Base-by-base conservation (phyloP, 2,888 invertebrate genomes). In the Tribolium freemani region DNA sequence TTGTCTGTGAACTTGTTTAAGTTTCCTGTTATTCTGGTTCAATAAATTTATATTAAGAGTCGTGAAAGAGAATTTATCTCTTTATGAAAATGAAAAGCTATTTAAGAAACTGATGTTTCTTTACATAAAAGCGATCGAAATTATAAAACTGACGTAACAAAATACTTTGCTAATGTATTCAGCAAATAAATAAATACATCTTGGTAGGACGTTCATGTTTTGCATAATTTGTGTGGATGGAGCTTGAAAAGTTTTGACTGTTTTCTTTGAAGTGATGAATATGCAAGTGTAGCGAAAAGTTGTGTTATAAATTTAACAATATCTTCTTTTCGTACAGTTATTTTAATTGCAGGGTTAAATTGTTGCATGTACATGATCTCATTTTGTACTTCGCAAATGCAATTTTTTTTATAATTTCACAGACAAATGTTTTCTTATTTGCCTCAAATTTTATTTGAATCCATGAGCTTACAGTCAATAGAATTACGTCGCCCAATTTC, bases 261-360 rank as follows among this genome's bases (percentile, higher is more conserved):
- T 54, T 56, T 66, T 64, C 64, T 64, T 64, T 64, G 45, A 50
- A 53, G 30, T 56, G 46, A 54, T 66, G 66, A 66, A 66, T 66
- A 66, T 66, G 56, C 53, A 56, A 54, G 20, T 31, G 13, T 9
- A n/a, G 26, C 20, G 38, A 38, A 38, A 38, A 38, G 38, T 38
- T 38, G 8, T 9, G 8, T 38, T 38, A 38, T 38, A 38, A 38
- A 38, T 31, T 31, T n/a, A 38, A 38, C 31, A 38, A 38, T 38
- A 38, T 38, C 6, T 38, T 38, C 9, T 38, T 38, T 38, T 26
- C 0, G 26, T 26, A 1, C 38, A 8, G n/a, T 9, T 38, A n/a
- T n/a, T 38, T 38, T 38, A n/a, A 38, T 38, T 38, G 38, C 38
- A 38, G 8, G 2, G 31, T 38, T 38, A 38, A 38, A 38, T 38